Base-by-base conservation (phyloP, 1,140 invertebrate species). In the Drosophila gunungcola region DNA sequence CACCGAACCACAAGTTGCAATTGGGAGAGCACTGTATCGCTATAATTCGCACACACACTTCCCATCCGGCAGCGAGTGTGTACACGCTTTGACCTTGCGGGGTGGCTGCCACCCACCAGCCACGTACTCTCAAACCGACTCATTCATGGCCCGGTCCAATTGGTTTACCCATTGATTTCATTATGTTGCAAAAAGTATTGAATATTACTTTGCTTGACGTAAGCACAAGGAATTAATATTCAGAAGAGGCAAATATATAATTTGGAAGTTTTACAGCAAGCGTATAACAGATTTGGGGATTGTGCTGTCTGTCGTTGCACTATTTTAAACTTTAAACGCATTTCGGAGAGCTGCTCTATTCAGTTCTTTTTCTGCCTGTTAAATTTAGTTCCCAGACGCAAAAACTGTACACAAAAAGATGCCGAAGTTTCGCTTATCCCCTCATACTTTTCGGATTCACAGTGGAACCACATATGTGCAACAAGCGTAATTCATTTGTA, bases 141-240 rank as follows among this genome's bases (percentile, higher is more conserved):
- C 36, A 64, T 64, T 49, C 57, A 32, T 64, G 39, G 12, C 16
- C 45, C 25, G 48, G 27, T 45, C 3, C 52, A 53, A 65, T 65
- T 41, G 45, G 53, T 75, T 46, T 75, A 53, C 48, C 32, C 46
- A 57, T 65, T n/a, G n/a, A 75, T 75, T 75, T 75, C 73, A 75
- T 58, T 58, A 38, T 32, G 34, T 41, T 10, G 48, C 53, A 54
- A 46, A 38, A 45, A 51, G 36, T 52, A 67, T 51, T 51, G 29
- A 34, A 65, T 75, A 65, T 58, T 41, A 29, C 9, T 49, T 75
- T 69, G 46, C 53, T 77, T 85, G 82, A 86, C 78, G 81, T 77
- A 73, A 73, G 62, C 60, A 25, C 6, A 46, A 62, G 42, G 54
- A 60, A 72, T 52, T 63, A 49, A 67, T 67, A 48, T 80, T 46